These are phyloP conservation scores for Lasioglossum figueresi DNA, from an alignment of 2,888 invertebrate genomes.

Conservation along the genomic window DNA sequence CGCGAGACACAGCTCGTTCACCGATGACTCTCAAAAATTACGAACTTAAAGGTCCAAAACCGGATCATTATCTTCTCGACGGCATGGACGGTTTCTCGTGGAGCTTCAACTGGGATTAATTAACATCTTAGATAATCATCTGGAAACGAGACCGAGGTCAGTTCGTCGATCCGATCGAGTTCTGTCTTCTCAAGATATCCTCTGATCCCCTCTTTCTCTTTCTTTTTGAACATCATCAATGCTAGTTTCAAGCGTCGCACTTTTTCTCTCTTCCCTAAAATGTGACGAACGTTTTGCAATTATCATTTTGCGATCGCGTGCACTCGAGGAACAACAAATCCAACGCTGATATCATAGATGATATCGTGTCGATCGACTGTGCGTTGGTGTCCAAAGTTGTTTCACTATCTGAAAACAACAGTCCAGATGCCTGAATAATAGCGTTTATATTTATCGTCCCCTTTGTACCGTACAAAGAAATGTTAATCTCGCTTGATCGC, in stretches of 20 bases:
- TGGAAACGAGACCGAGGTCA: conserved; percentile 58
- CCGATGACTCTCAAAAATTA: conserved; percentile 67
- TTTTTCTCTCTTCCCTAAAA: not conserved
- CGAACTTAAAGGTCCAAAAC: conserved; percentile 65
- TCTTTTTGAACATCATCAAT: not conserved
- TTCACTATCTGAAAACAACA: conserved; percentile 16
- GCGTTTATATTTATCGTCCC: conserved; percentile 16
- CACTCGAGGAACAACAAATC: conserved; percentile 5
- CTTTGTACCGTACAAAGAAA: conserved; percentile 4
- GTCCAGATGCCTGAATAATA: not conserved
- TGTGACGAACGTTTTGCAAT: not conserved
- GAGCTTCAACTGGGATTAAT: conserved; percentile 64
- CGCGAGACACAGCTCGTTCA: conserved; percentile 53
- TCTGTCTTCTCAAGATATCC: conserved; percentile 26
- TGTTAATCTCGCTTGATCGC: conserved; percentile 1
- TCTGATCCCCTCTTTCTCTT: not conserved
- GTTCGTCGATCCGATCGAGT: conserved; percentile 39
- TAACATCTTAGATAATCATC: conserved; percentile 60
- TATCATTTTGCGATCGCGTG: not conserved
- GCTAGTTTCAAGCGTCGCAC: not conserved
- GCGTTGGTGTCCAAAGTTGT: not conserved
- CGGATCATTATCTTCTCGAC: conserved; percentile 71
- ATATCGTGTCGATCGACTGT: not conserved
- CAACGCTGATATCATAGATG: not conserved
- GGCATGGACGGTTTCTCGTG: conserved; percentile 69